These are phyloP conservation scores for Catamblyrhynchus diadema DNA, from an alignment of 2,797 vertebrate genomes.

Conservation along the genomic window DNA sequence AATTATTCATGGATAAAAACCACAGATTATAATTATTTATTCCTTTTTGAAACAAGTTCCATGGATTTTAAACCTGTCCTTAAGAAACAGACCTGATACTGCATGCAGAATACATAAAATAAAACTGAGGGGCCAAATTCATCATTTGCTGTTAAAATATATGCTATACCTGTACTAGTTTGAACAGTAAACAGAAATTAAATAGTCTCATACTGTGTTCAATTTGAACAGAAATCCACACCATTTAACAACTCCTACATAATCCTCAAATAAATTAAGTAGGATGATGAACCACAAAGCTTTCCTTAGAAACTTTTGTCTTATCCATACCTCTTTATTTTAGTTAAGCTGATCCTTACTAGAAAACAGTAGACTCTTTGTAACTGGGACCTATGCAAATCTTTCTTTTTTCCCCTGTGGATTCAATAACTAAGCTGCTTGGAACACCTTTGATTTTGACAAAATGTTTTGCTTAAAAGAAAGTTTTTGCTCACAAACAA, in stretches of 20 bases:
- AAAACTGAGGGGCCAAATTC: neutral
- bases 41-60: neutral
- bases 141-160: neutral
- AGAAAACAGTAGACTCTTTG: neutral
- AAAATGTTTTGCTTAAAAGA: neutral
- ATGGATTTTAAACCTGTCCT: neutral
- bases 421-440: conserved; percentile 28
- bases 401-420: neutral
- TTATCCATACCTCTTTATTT: conserved; percentile 23
- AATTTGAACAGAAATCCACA: conserved; percentile 1
- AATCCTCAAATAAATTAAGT: conserved; percentile 23
- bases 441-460: neutral
- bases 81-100: neutral
- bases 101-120: neutral
- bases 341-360: neutral
- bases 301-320: conserved; percentile 7
- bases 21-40: neutral
- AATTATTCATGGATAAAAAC: conserved; percentile 17
- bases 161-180: neutral
- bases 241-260: neutral
- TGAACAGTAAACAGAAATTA: neutral
- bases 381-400: neutral
- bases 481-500: neutral
- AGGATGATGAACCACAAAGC: neutral
- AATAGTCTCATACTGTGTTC: neutral